A percentile compares a stretch with the other conserved stretches of the same genome.
These are phyloP conservation scores for Lathamus discolor DNA, from an alignment of 2,113 vertebrate species.

Conservation along the genomic window DNA sequence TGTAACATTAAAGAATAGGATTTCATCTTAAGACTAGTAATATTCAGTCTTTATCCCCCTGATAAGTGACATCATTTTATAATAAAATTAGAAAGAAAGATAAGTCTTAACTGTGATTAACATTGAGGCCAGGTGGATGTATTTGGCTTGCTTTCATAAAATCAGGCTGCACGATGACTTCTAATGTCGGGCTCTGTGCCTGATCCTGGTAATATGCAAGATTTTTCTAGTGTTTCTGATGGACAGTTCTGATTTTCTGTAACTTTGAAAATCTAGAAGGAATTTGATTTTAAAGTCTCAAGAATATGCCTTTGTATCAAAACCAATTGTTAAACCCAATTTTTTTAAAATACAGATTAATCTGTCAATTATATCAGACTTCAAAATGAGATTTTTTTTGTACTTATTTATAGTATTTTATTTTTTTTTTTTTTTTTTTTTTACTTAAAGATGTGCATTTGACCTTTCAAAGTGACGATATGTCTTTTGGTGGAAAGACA, in stretches of 20 bases:
- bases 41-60: background rate
- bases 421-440: background rate
- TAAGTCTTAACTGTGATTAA: slow-evolving; percentile 14
- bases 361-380: background rate
- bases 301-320: background rate
- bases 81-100: slow-evolving; percentile 24
- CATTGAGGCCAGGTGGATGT: slow-evolving; percentile 30
- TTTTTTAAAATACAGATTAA: background rate
- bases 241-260: background rate
- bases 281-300: background rate
- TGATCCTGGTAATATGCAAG: background rate
- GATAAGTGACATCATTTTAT: background rate
- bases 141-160: slow-evolving; percentile 24
- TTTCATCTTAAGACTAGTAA: background rate
- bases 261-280: background rate
- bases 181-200: background rate
- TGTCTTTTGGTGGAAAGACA: background rate
- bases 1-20: background rate
- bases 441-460: background rate
- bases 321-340: background rate
- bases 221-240: background rate
- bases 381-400: background rate
- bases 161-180: background rate
- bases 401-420: background rate
- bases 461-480: background rate